Evolutionary conservation across 2,113 vertebrate genomes (phyloP).

Genomic region (Hydrolagus affinis): DNA sequence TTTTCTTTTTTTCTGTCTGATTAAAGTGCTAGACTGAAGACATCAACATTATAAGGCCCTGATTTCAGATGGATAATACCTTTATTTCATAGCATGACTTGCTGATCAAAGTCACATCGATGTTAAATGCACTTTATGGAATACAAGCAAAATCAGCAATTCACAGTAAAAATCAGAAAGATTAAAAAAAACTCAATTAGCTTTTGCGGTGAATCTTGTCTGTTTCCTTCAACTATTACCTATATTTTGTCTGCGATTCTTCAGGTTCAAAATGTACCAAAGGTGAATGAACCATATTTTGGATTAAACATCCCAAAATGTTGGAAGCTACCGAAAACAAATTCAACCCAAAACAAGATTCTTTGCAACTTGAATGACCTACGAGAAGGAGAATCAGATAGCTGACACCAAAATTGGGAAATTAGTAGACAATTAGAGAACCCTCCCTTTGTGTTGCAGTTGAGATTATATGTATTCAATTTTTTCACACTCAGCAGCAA

Average conservation of each 20-base stretch:
- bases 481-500: not conserved
- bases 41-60: not conserved
- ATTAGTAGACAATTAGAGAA: not conserved
- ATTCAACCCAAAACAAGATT: not conserved
- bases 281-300: not conserved
- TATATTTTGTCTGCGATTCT: not conserved
- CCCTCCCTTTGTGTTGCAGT: not conserved
- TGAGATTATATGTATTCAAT: slow-evolving; percentile 16
- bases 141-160: slow-evolving; percentile 16
- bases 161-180: slow-evolving; percentile 12
- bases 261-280: slow-evolving; percentile 4
- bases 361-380: not conserved
- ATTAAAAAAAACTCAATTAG: too few species aligned
- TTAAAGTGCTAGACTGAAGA: not conserved
- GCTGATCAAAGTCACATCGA: slow-evolving; percentile 28
- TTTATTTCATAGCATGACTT: not conserved
- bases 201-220: not conserved
- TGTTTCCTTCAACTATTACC: too few species aligned
- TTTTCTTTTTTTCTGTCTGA: too few species aligned
- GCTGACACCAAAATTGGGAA: too few species aligned
- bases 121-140: slow-evolving; percentile 29
- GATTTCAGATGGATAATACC: not conserved
- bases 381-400: too few species aligned
- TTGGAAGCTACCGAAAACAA: not conserved
- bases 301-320: not conserved